Base-by-base conservation (phyloP, 2,888 invertebrate species). In the Pomacea canaliculata region DNA sequence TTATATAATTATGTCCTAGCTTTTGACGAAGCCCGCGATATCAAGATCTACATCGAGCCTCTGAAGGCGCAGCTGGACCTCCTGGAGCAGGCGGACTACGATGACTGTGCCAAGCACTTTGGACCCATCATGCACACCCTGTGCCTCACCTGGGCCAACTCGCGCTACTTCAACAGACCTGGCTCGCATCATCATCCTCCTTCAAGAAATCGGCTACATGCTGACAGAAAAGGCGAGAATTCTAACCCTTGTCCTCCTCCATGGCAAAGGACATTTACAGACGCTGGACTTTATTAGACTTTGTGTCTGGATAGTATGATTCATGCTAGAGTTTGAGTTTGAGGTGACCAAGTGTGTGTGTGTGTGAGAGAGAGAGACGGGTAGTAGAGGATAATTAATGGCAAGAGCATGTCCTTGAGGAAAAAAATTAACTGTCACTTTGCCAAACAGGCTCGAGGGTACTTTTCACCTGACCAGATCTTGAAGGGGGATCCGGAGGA, bases 401-500 rank as follows among this genome's bases (percentile, higher is more conserved):
- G 37, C 37, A 37, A 37, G 37, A 37, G 37, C 37, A 37, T 5
- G 37, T 5, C 1, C 37, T 37, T 37, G 37, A 37, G 37, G 1
- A 5, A 37, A 37, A 37, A 5, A 37, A 37, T 3, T 37, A 37
- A 56, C 16, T 23, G 23, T 23, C 23, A 23, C 4, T 56, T 16
- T 56, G 51, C 51, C 2, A 16, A 10, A 76, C 86, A 96, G 95
- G 96, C 96, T 0, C 95, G 95, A 87, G 94, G 94, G 85, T 98
- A 95, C 91, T 92, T 98, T 84, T 97, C 97, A 88, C 96, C 97
- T 0, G 94, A 95, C 4, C 96, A 97, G 1, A 93, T 98, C 79
- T 98, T 98, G 89, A 97, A 97, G 89, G 97, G 96, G 83, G 98
- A 98, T 85, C 95, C 97, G 63, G 97, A 97, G 87, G 98, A 98